Percentiles rank a stretch among this genome's conserved stretches.
Evolutionary conservation across 2,888 invertebrate species (phyloP).

Genomic region (Argyresthia goedartella): DNA sequence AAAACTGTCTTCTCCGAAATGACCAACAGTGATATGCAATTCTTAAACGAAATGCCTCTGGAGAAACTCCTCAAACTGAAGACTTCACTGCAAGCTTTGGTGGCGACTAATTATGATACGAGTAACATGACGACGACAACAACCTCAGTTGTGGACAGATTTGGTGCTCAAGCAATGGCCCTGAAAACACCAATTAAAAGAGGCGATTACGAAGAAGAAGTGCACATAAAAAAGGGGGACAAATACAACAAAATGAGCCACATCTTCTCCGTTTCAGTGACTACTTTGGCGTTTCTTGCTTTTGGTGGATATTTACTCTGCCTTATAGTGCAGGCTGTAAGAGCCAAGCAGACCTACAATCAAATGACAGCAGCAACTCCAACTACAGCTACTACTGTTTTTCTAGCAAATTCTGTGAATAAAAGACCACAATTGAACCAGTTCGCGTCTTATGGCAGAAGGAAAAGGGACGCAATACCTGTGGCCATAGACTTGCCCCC

Average conservation of each 20-base stretch:
- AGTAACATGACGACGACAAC: slow-evolving; percentile 20
- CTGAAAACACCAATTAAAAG: slow-evolving; percentile 41
- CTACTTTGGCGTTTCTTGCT: slow-evolving; percentile 84
- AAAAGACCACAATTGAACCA: slow-evolving; percentile 48
- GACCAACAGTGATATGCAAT: slow-evolving; percentile 47
- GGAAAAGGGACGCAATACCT: slow-evolving; percentile 27
- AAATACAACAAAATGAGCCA: slow-evolving; percentile 76
- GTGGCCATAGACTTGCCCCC: slow-evolving; percentile 36
- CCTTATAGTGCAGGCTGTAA: slow-evolving; percentile 81
- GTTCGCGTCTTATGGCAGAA: slow-evolving; percentile 47
- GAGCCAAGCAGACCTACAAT: slow-evolving; percentile 66
- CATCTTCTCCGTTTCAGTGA: slow-evolving; percentile 83
- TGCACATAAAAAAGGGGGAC: slow-evolving; percentile 50
- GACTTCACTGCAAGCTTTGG: slow-evolving; percentile 46
- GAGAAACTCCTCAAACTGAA: slow-evolving; percentile 76
- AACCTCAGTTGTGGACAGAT: slow-evolving; percentile 32
- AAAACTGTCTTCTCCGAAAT: slow-evolving; percentile 23
- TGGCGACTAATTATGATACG: slow-evolving; percentile 32
- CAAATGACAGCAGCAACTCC: slow-evolving; percentile 33
- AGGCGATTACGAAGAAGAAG: slow-evolving; percentile 60
- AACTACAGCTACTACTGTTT: slow-evolving; percentile 18
- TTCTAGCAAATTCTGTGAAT: slow-evolving; percentile 49
- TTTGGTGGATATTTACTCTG: slow-evolving; percentile 88
- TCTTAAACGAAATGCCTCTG: slow-evolving; percentile 77
- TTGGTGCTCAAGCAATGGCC: slow-evolving; percentile 56